Evolutionary conservation across 2,888 invertebrate species (phyloP), one percentile per base, ranked within the genome.

Genomic region (Seira ritae): DNA sequence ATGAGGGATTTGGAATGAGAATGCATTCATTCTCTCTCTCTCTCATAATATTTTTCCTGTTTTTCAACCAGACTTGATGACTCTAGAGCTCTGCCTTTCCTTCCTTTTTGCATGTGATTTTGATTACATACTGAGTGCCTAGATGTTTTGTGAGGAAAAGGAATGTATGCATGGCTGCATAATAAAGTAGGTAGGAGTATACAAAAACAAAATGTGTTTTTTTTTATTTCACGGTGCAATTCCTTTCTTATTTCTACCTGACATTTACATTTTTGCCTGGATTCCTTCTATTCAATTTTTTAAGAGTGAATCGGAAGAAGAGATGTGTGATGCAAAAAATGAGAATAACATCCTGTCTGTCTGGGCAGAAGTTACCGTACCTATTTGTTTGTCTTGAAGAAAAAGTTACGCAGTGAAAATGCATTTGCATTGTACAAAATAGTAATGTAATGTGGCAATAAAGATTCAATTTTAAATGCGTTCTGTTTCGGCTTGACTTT

Each of bases 341-440:
- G 55, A 60, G 68, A 15, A 69, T 68, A 76, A 69, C 76, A 68
- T 76, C 76, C 76, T 68, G 76, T 60, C 55, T 69, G 23, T 4
- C 24, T 31, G 23, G 24, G 42, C 12, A 42, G 42, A 42, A 8
- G 6, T 12, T 6, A 10, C 15, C n/a, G 10, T 42, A 69, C 17
- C n/a, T 37, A 69, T 42, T 19, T 37, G 42, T 37, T 42, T 69
- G 42, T 42, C 12, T 42, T 42, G 42, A 42, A 12, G 12, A 42
- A 12, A 12, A 42, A 42, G 42, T 42, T 42, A 12, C 42, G 12
- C 4, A 4, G 69, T 42, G 19, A 62, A 62, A 31, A 10, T n/a
- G 17, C 24, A 37, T 66, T 66, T 15, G n/a, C n/a, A n/a, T n/a
- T n/a, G n/a, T n/a, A n/a, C n/a, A n/a, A n/a, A n/a, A n/a, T n/a